Evolutionary conservation across 1,140 invertebrate species (phyloP), one percentile per base, ranked within the genome.

Genomic region (Drosophila sechellia): DNA sequence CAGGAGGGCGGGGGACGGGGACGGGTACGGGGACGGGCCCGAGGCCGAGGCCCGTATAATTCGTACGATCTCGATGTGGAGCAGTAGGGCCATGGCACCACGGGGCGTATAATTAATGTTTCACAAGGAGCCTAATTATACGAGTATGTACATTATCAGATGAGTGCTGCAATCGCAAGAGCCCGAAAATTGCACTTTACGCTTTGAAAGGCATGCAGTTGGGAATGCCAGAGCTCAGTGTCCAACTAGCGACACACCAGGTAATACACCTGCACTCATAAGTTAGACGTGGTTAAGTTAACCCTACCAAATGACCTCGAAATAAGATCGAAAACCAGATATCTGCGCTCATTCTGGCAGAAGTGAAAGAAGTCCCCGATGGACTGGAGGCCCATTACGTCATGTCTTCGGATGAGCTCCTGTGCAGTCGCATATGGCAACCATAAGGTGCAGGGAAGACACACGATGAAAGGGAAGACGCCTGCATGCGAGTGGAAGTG

Each of bases 71-170:
- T 66, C 37, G 46, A 81, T 65, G 60, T 86, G 63, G 83, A 75
- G 39, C 78, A 78, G 46, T 79, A 50, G 75, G 76, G 53, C 70
- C 43, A 34, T 48, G 48, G 69, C 46, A 35, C 64, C 46, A 52
- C 25, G n/a, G 46, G 64, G 45, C 58, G 42, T 79, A 66, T 79
- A 86, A 86, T 86, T 78, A 81, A 48, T 13, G 66, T 79, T 87
- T 86, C 81, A 66, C 83, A 86, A 79, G 83, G 79, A 87, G 66
- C 65, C 31, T 54, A 57, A 61, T 72, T 77, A 64, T 66, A 22
- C 20, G 20, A 22, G 20, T 22, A 66, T 71, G 64, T 73, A 57
- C 45, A 72, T 64, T 37, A 46, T 20, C 27, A 66, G 42, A 72
- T 27, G 43, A 40, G 40, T 37, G 39, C 1, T 3, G 46, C 46